Conservation (phyloP, 2,888 invertebrate species). For the Hypselothyrea guttata region DNA sequence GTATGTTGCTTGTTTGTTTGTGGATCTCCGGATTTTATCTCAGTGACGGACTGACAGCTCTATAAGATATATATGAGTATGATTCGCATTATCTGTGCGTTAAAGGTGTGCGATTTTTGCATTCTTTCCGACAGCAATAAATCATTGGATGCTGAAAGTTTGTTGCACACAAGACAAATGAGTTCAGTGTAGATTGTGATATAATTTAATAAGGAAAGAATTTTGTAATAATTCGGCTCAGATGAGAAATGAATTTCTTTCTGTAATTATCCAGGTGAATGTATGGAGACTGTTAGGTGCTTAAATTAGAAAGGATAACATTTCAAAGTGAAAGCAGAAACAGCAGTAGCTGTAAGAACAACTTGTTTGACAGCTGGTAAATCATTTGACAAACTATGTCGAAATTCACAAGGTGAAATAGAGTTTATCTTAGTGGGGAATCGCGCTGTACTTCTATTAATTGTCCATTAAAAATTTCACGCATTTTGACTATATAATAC, state of each 20-base stretch:
- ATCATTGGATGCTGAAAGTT: constrained; percentile 5
- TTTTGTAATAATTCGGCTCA: too few relatives aligned
- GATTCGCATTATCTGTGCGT: constrained; percentile 21
- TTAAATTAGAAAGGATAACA: constrained; percentile 70
- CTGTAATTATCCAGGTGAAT: constrained; percentile 59
- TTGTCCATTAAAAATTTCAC: constrained; percentile 10
- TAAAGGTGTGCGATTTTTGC: constrained; percentile 26
- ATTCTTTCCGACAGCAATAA: neutral
- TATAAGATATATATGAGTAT: constrained; percentile 13
- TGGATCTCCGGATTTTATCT: constrained; percentile 15
- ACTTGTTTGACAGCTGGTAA: constrained; percentile 18
- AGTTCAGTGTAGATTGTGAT: neutral
- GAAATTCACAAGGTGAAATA: neutral
- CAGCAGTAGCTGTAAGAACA: constrained; percentile 28
- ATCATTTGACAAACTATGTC: constrained; percentile 7
- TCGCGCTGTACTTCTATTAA: neutral
- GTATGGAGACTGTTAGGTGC: constrained; percentile 43
- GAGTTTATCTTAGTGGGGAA: neutral
- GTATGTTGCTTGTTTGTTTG: too few relatives aligned
- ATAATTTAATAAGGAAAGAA: too few relatives aligned
- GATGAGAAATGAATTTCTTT: too few relatives aligned
- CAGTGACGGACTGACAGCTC: constrained; percentile 33
- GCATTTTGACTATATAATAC: neutral
- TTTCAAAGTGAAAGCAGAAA: constrained; percentile 44
- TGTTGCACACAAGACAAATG: constrained; percentile 2